Conservation (phyloP, 1,140 invertebrate genomes). For the Ips nitidus region DNA sequence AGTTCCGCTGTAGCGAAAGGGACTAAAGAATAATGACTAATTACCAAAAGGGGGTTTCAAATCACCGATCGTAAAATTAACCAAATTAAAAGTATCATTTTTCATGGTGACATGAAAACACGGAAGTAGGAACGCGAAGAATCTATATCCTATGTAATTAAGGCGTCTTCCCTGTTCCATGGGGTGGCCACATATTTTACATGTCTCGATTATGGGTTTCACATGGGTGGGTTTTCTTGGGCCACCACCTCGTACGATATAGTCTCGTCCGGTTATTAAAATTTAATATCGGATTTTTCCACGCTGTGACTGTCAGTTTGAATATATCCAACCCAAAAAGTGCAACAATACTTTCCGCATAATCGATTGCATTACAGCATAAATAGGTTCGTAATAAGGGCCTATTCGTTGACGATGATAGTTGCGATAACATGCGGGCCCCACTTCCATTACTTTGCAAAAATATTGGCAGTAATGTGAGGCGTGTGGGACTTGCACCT, state of each 20-base stretch:
- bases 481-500: conserved; percentile 13
- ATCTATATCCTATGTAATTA: conserved; percentile 23
- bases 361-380: conserved; percentile 10
- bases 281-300: background rate
- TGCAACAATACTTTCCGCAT: conserved; percentile 1
- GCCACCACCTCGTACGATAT: background rate
- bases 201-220: conserved; percentile 25
- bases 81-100: conserved; percentile 33
- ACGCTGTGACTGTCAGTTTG: background rate
- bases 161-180: conserved; percentile 17
- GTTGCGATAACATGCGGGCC: conserved; percentile 22
- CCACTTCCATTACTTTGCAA: conserved; percentile 20
- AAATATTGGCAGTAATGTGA: conserved; percentile 17
- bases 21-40: background rate
- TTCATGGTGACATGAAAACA: conserved; percentile 33
- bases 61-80: conserved; percentile 26
- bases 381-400: conserved; percentile 19
- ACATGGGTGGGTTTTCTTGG: conserved; percentile 30
- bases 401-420: conserved; percentile 14
- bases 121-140: conserved; percentile 28
- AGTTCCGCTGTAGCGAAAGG: background rate
- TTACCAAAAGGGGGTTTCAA: background rate
- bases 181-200: conserved; percentile 29
- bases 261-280: background rate
- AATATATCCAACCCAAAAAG: background rate